Evolutionary conservation across 2,888 invertebrate genomes (phyloP), one percentile per base, ranked within the genome.

Genomic region (Exephanes ischioxanthus): DNA sequence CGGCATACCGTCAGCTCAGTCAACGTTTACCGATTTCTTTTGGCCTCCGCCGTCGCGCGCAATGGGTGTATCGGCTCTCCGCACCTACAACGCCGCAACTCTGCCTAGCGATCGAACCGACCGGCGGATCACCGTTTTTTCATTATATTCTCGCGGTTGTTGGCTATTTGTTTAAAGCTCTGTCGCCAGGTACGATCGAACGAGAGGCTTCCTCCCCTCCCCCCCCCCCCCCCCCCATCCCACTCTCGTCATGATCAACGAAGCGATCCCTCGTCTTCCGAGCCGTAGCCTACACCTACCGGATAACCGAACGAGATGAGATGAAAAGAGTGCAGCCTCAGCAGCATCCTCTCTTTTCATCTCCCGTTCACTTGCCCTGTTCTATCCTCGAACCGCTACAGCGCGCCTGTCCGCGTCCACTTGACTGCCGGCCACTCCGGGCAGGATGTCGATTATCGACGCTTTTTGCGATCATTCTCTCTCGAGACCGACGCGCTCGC

Each of bases 381-480:
- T 82, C 75, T 82, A 79, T 80, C 83, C 82, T 72, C 82, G 76
- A 79, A 71, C 70, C 80, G 76, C 68, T 72, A 77, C 77, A 80
- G 77, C 72, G 51, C 76, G 85, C 76, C 76, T 75, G 82, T 83
- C 85, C 80, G 85, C 86, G 85, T 85, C 85, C 85, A 85, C 85
- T 85, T 83, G 83, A 83, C 83, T 85, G 85, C 80, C 83, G 76
- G 82, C 79, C 55, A 79, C 89, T 87, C 87, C 88, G 91, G 63
- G 91, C 92, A 93, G 93, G 92, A 93, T 92, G 92, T 92, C 92
- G 93, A 93, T 93, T 93, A 93, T 93, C 93, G 92, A 93, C 88
- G 92, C 88, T 93, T 92, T 92, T 93, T 92, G 92, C 91, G 87
- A 85, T 83, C 88, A 90, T 91, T 89, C 89, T 85, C 87, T 87